Evolutionary conservation across 64 coral and sea anemone species (phyloP).

Genomic region (Montipora foliosa): DNA sequence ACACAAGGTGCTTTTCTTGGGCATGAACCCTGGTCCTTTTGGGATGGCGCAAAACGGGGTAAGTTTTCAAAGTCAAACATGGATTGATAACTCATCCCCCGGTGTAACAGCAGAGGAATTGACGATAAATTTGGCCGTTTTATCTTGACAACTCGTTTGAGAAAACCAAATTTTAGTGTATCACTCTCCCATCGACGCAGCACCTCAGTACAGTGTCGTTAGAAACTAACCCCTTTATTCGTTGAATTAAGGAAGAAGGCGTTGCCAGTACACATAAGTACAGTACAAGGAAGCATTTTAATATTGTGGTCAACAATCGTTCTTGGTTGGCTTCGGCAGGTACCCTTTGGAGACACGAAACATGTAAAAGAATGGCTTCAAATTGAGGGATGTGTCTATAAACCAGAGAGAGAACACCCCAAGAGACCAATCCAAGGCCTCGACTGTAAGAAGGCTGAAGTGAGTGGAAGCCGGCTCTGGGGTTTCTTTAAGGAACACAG

Average conservation of each 20-base stretch:
- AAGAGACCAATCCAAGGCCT: conserved; percentile 86
- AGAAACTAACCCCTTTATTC: too few relatives aligned
- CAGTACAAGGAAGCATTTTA: not conserved
- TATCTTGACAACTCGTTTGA: not conserved
- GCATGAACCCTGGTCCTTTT: conserved; percentile 94
- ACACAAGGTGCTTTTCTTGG: conserved; percentile 88
- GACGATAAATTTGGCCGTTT: too few relatives aligned
- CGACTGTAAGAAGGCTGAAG: conserved; percentile 77
- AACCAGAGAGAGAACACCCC: conserved; percentile 79
- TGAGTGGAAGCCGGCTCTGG: conserved; percentile 92
- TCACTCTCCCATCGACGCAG: too few relatives aligned
- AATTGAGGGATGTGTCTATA: conserved; percentile 71
- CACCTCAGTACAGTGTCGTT: too few relatives aligned
- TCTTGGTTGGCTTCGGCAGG: conserved; percentile 12
- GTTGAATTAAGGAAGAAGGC: too few relatives aligned
- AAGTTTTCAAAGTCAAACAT: not conserved
- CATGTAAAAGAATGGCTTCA: conserved; percentile 89
- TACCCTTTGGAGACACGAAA: conserved; percentile 92
- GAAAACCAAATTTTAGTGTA: not conserved
- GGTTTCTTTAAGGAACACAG: conserved; percentile 78
- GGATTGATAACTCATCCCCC: not conserved
- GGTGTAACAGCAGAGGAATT: too few relatives aligned
- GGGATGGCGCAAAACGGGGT: conserved; percentile 97
- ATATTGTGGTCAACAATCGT: not conserved
- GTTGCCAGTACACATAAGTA: too few relatives aligned